These are phyloP conservation scores for Rhinoptilus africanus DNA, from an alignment of 2,113 vertebrate genomes.

Conservation along the genomic window DNA sequence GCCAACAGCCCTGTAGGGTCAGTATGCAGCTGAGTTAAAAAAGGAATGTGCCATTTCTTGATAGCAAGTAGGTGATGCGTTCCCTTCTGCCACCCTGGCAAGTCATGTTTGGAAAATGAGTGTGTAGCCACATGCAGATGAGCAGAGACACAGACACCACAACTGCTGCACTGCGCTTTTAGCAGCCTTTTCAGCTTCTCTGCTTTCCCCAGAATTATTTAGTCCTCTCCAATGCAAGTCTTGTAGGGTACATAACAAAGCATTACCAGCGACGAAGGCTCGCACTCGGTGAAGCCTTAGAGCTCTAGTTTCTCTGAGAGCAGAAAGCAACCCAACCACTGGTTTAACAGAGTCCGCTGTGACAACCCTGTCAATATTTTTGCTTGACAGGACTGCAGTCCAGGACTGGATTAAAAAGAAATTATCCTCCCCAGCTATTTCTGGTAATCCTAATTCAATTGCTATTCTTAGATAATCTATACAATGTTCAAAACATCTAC, in stretches of 20 bases:
- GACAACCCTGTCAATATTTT: background rate
- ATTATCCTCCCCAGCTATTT: background rate
- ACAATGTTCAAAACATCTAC: background rate
- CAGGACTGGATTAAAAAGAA: background rate
- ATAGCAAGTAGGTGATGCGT: background rate
- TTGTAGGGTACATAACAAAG: background rate
- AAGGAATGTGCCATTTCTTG: background rate
- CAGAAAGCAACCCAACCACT: background rate
- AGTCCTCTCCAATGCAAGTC: background rate
- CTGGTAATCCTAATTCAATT: background rate
- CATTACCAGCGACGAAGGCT: background rate
- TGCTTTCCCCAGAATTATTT: background rate
- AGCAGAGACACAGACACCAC: background rate
- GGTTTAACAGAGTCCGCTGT: background rate
- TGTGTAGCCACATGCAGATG: fast-evolving
- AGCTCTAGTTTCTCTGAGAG: background rate
- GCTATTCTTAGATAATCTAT: background rate
- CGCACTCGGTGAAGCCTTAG: background rate
- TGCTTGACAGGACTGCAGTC: background rate
- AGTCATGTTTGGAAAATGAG: background rate
- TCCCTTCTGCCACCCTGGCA: background rate
- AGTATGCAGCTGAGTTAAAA: background rate
- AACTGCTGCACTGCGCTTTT: background rate
- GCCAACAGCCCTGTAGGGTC: background rate
- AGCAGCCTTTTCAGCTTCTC: background rate